Evolutionary conservation across 2,797 vertebrate genomes (phyloP), one percentile per base, ranked within the genome.

Genomic region (Jordanella pulchra): DNA sequence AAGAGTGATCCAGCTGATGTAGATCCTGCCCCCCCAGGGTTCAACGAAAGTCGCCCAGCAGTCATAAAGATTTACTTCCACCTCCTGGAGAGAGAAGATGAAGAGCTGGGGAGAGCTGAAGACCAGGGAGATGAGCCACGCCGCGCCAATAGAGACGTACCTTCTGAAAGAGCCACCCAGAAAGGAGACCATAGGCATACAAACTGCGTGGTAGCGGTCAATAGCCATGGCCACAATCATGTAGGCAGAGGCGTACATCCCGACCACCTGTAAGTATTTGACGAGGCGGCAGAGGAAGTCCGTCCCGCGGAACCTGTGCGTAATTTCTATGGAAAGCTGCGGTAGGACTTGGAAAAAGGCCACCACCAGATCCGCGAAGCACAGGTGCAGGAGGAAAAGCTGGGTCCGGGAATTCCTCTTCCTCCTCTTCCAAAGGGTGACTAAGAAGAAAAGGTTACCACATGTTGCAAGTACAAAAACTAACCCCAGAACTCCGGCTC

Each of bases 201-300:
- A 96, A 18, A 97, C 94, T 0, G 96, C 96, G 64, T 96, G 86
- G 81, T 97, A 96, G 23, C 96, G 93, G 85, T 97, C 96, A 86
- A 55, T 85, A 0, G 96, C 95, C 95, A 97, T 95, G 17, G 82
- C 92, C 67, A 97, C 87, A 18, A 97, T 95, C 96, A 96, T 95
- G 86, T 95, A 97, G 56, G 96, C 94, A 79, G 96, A 97, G 68
- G 96, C 93, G 54, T 96, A 97, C 96, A 97, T 97, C 54, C 96
- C 96, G 56, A 97, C 94, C 73, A 94, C 95, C 89, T 97, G 96
- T 67, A 97, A 84, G 90, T 97, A 97, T 70, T 97, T 97, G 32
- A 97, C 89, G 0, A 81, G 76, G 67, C 94, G 90, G 90, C 97
- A 97, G 60, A 96, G 90, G 0, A 90, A 67, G 79, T 97, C 96